phyloP scores from a whole-genome alignment of 2,888 invertebrate genomes.

The Megaustenia siamemsis region DNA sequence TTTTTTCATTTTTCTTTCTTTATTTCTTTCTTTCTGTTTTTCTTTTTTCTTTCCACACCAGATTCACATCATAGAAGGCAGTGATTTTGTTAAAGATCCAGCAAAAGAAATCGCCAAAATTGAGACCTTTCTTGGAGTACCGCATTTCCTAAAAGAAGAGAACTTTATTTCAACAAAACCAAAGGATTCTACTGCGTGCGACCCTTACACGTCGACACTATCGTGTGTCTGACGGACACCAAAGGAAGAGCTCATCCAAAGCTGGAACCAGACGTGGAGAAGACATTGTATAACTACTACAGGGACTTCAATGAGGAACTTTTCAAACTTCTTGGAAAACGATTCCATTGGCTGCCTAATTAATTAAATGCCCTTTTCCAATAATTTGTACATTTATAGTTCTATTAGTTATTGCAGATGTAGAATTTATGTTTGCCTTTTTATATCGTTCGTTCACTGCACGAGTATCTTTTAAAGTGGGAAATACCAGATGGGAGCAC shows the following conservation, averaged over 20 bases:
- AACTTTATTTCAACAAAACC: slow-evolving; percentile 43
- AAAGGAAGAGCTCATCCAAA: slow-evolving; percentile 25
- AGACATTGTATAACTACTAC: slow-evolving; percentile 32
- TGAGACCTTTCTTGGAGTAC: slow-evolving; percentile 41
- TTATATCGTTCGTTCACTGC: too few relatives aligned
- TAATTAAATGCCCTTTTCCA: too few relatives aligned
- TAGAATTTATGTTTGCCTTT: too few relatives aligned
- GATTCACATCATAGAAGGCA: slow-evolving; percentile 40
- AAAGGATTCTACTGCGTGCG: slow-evolving; percentile 44
- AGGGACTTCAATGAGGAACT: slow-evolving; percentile 29
- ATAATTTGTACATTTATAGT: too few relatives aligned
- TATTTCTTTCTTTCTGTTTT: too few relatives aligned
- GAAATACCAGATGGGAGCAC: too few relatives aligned
- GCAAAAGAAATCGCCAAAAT: slow-evolving; percentile 23
- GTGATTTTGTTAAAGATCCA: slow-evolving; percentile 23
- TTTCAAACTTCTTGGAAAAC: slow-evolving; percentile 18
- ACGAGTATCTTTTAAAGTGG: too few relatives aligned
- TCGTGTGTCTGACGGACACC: neutral
- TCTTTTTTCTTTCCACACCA: too few relatives aligned
- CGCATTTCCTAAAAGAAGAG: slow-evolving; percentile 7
- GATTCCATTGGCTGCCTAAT: slow-evolving; percentile 33
- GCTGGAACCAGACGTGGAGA: neutral
- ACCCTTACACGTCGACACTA: neutral
- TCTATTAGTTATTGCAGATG: too few relatives aligned
- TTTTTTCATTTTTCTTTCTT: too few relatives aligned